These are phyloP conservation scores for Hemistola chrysoprasaria DNA, from an alignment of 2,888 invertebrate genomes.

Conservation along the genomic window DNA sequence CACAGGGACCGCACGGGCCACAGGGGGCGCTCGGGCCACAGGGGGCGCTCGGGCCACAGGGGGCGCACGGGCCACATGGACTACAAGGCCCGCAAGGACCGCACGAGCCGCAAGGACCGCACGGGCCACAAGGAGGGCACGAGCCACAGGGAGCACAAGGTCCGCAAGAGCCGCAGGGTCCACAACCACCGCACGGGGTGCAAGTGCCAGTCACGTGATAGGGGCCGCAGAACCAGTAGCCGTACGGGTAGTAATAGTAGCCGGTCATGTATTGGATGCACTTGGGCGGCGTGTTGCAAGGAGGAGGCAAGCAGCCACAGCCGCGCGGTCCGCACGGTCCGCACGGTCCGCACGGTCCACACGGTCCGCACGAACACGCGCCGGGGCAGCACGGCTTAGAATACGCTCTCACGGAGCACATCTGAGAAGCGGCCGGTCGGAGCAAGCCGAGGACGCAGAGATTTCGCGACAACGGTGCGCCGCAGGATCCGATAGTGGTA, in stretches of 20 bases:
- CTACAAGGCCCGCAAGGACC: conserved; percentile 29
- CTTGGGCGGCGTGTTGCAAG: conserved; percentile 55
- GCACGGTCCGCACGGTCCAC: conserved; percentile 36
- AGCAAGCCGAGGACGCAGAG: conserved; percentile 12
- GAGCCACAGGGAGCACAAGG: conserved; percentile 29
- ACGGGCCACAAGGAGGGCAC: conserved; percentile 19
- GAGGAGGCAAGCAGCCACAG: conserved; percentile 56
- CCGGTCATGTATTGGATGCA: conserved; percentile 67
- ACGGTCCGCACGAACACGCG: too few species aligned
- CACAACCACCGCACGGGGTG: conserved; percentile 35
- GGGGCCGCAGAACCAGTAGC: conserved; percentile 68
- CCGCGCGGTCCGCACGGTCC: conserved; percentile 46
- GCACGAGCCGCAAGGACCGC: conserved; percentile 33
- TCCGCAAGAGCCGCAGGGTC: conserved; percentile 23
- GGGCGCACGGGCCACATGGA: conserved; percentile 30
- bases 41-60: conserved; percentile 11
- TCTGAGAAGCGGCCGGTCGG: conserved; percentile 10
- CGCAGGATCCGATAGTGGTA: conserved; percentile 1
- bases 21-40: conserved; percentile 33
- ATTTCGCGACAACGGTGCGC: conserved; percentile 5
- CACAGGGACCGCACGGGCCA: conserved; percentile 28
- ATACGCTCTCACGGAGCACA: conserved; percentile 31
- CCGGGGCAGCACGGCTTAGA: conserved; percentile 28
- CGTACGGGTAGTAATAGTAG: conserved; percentile 70
- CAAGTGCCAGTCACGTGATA: conserved; percentile 59